Evolutionary conservation across 2,113 vertebrate species (phyloP).

Genomic region (Oxygymnocypris stewartii): DNA sequence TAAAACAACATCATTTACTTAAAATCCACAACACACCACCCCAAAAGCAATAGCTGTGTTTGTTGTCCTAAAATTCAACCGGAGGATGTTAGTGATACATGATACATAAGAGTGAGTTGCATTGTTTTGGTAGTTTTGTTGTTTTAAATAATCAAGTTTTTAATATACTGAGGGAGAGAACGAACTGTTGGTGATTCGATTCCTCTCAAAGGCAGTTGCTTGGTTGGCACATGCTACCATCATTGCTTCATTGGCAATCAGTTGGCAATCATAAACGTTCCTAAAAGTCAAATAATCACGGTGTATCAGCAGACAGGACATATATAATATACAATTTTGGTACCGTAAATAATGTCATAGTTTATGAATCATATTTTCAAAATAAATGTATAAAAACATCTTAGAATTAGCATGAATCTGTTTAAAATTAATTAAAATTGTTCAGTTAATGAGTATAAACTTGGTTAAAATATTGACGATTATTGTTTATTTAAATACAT

Average conservation of each 20-base stretch:
- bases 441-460: no score
- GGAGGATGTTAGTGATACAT: conserved; percentile 13
- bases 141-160: conserved; percentile 15
- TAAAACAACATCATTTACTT: conserved; percentile 19
- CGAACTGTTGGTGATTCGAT: not conserved
- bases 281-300: not conserved
- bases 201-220: not conserved
- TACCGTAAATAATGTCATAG: no score
- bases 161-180: not conserved
- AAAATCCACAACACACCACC: not conserved
- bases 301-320: not conserved
- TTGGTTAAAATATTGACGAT: no score
- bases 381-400: no score
- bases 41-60: conserved; percentile 19
- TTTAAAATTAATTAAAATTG: no score
- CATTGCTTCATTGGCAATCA: not conserved
- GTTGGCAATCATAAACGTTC: not conserved
- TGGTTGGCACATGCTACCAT: not conserved
- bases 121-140: conserved; percentile 21
- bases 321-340: no score
- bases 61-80: not conserved
- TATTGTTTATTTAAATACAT: no score
- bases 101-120: not conserved
- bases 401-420: no score
- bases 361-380: no score